Evolutionary conservation across 2,888 invertebrate species (phyloP).

Genomic region (Pristionchus mayeri): DNA sequence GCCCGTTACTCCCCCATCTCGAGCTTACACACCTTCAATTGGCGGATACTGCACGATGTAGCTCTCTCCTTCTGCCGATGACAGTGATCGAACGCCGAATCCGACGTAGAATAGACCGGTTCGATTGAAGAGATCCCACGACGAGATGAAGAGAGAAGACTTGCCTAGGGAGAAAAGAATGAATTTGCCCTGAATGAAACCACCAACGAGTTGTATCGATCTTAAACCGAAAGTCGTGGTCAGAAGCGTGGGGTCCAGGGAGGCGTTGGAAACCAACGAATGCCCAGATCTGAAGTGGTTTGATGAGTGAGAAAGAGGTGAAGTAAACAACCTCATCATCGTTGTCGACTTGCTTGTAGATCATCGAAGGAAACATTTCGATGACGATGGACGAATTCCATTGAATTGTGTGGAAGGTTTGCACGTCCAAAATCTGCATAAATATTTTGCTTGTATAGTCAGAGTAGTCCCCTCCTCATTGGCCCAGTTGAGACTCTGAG

Average conservation of each 20-base stretch:
- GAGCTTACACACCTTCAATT: neutral
- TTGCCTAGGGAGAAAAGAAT: constrained; percentile 37
- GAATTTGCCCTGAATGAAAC: neutral
- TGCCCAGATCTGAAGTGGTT: constrained; percentile 51
- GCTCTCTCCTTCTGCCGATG: neutral
- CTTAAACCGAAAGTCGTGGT: constrained; percentile 56
- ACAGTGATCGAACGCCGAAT: constrained; percentile 55
- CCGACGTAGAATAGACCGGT: constrained; percentile 65
- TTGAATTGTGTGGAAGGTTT: constrained; percentile 61
- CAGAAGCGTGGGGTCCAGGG: constrained; percentile 59
- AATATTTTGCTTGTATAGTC: neutral
- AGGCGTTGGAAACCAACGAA: constrained; percentile 63
- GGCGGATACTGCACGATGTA: constrained; percentile 22
- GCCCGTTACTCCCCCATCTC: neutral
- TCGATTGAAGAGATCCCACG: constrained; percentile 56
- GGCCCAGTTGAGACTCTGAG: no score
- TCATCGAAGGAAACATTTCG: constrained; percentile 49
- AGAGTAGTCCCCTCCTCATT: neutral
- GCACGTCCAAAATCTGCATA: constrained; percentile 60
- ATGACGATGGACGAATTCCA: constrained; percentile 66
- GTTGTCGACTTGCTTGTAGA: neutral
- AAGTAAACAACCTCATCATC: neutral
- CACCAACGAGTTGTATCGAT: constrained; percentile 32
- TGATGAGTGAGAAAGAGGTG: neutral
- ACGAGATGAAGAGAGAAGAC: constrained; percentile 56